Conservation (phyloP, 2,888 invertebrate species). For the Ornithoptera alexandrae region DNA sequence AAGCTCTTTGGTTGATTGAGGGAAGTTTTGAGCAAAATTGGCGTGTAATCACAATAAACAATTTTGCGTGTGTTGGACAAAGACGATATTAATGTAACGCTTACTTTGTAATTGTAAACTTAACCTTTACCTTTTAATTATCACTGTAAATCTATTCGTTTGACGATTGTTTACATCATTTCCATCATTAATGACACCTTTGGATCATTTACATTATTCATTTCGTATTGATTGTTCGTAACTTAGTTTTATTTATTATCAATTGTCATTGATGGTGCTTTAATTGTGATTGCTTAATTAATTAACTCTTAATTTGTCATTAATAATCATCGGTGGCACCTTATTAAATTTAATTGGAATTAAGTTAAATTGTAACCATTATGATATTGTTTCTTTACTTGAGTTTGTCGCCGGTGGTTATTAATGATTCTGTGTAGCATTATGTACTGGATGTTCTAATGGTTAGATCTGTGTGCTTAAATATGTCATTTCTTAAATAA, state of each 20-base stretch:
- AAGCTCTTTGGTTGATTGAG: neutral
- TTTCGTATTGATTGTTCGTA: neutral
- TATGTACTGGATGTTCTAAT: neutral
- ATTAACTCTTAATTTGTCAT: neutral
- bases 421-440: neutral
- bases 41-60: neutral
- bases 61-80: conserved; percentile 1
- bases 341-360: neutral
- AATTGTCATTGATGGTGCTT: conserved; percentile 2
- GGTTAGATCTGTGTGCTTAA: neutral
- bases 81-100: neutral
- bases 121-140: neutral
- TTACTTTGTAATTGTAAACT: neutral
- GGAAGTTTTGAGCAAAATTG: neutral
- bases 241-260: neutral
- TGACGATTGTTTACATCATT: neutral
- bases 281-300: neutral
- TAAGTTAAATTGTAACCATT: neutral
- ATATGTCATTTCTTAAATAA: neutral
- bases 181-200: neutral
- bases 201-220: neutral
- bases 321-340: neutral
- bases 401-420: neutral
- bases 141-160: neutral
- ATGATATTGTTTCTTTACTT: neutral